Evolutionary conservation across 2,113 vertebrate genomes (phyloP).

Genomic region (Malurus elegans): DNA sequence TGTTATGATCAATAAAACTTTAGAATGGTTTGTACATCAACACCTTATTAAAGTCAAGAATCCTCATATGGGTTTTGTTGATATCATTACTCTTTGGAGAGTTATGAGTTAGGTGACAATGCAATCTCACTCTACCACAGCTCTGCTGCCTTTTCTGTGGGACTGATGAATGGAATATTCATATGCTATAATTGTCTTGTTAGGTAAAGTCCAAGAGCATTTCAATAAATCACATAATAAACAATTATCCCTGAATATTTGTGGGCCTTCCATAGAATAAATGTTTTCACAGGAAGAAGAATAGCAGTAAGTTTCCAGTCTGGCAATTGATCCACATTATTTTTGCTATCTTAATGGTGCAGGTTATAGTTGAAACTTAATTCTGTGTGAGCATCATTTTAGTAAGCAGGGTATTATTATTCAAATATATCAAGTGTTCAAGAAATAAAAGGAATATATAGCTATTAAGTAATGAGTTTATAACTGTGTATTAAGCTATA

Average conservation of each 20-base stretch:
- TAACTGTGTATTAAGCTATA: background rate
- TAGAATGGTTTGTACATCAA: constrained; percentile 7
- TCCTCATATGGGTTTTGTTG: background rate
- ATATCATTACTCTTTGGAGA: constrained; percentile 9
- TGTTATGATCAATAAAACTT: constrained; percentile 35
- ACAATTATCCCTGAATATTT: constrained; percentile 26
- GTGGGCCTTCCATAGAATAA: background rate
- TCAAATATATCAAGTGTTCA: background rate
- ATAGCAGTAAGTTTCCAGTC: background rate
- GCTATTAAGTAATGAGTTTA: background rate
- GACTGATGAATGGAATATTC: background rate
- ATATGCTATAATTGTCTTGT: background rate
- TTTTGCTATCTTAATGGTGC: background rate
- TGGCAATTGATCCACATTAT: background rate
- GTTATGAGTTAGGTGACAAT: background rate
- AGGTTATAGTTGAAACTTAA: background rate
- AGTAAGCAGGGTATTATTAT: background rate
- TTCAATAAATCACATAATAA: constrained; percentile 38
- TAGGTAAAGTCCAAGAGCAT: constrained; percentile 6
- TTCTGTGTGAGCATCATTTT: background rate
- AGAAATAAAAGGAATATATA: background rate
- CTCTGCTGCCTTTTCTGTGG: background rate
- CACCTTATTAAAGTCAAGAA: constrained; percentile 20
- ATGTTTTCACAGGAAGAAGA: background rate
- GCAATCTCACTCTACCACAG: background rate